Evolutionary conservation across 2,113 vertebrate genomes (phyloP).

Genomic region (Mola mola): DNA sequence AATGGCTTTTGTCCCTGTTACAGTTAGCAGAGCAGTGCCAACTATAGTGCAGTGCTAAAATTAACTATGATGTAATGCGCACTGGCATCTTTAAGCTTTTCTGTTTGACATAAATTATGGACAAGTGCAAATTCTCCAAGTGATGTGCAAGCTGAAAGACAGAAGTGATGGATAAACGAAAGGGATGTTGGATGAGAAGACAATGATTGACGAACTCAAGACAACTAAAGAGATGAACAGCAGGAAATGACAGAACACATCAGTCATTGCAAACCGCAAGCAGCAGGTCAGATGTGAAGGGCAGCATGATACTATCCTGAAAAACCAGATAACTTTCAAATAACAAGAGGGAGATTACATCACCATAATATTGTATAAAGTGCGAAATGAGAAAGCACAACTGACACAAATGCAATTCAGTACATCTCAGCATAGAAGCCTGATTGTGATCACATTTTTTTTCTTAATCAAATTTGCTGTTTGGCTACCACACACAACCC

Average conservation of each 20-base stretch:
- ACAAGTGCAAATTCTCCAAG: not conserved
- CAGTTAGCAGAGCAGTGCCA: constrained; percentile 32
- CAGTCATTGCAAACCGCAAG: not conserved
- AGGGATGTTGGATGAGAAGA: not conserved
- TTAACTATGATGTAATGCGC: not conserved
- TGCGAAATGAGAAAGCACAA: not conserved
- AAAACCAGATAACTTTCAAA: not conserved
- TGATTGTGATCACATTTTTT: constrained; percentile 39
- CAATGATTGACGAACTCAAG: not conserved
- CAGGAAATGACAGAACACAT: constrained; percentile 8
- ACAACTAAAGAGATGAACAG: not conserved
- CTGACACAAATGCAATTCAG: too few species aligned
- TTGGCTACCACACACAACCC: constrained; percentile 46
- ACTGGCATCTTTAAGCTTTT: constrained; percentile 3
- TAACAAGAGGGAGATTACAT: too few species aligned
- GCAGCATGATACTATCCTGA: not conserved
- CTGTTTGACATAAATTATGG: constrained; percentile 4
- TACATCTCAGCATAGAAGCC: constrained; percentile 18
- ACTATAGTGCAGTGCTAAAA: constrained; percentile 18
- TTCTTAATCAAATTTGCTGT: constrained; percentile 51
- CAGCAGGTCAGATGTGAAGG: not conserved
- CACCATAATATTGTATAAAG: too few species aligned
- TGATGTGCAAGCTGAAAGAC: not conserved
- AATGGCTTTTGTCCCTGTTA: constrained; percentile 63
- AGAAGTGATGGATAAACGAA: not conserved